Conservation (phyloP, 2,797 vertebrate genomes). For the Apogon hyalosoma region DNA sequence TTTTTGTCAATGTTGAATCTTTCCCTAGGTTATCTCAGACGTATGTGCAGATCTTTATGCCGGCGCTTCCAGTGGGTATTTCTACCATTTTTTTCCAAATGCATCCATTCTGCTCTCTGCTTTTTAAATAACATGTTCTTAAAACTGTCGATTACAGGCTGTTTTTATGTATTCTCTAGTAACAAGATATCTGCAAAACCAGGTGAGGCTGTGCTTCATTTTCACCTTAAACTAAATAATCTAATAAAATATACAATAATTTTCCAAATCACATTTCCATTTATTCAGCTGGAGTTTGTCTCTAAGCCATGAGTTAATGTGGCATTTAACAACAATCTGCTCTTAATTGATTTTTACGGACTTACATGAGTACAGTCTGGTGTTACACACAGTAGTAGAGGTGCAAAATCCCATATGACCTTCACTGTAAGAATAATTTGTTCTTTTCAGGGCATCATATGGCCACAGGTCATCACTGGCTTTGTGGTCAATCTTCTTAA, state of each 20-base stretch:
- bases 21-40: conserved; percentile 87
- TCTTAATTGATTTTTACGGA: too few species aligned
- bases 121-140: background rate
- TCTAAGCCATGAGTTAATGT: too few species aligned
- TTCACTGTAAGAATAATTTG: background rate
- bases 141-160: conserved; percentile 66
- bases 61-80: conserved; percentile 92
- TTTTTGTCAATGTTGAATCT: conserved; percentile 1
- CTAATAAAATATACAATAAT: too few species aligned
- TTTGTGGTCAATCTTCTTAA: conserved; percentile 88
- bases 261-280: too few species aligned
- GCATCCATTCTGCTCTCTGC: background rate
- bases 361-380: too few species aligned
- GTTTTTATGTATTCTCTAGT: conserved; percentile 75
- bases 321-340: too few species aligned
- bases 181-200: conserved; percentile 79
- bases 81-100: background rate
- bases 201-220: conserved; percentile 59
- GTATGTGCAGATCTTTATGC: conserved; percentile 93
- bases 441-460: conserved; percentile 87
- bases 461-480: conserved; percentile 90
- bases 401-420: too few species aligned
- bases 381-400: too few species aligned
- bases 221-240: too few species aligned
- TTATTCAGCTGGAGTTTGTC: too few species aligned